Base-by-base conservation (phyloP, 1,140 invertebrate genomes). In the Nautilus pompilius region DNA sequence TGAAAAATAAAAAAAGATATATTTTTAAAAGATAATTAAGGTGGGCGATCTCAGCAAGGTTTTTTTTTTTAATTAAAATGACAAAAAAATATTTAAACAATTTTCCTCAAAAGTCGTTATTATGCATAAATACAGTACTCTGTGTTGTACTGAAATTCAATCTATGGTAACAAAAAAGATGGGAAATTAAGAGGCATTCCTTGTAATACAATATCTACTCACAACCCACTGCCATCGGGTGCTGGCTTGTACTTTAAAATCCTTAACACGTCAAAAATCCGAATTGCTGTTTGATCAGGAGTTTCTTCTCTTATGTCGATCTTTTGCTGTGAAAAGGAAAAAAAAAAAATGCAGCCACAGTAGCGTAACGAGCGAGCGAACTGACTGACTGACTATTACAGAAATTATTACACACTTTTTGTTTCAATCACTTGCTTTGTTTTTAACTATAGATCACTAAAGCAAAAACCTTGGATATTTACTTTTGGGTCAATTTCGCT, bases 191-290 rank as follows among this genome's bases (percentile, higher is more conserved):
- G 2, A 54, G 6, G 22, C 33, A 20, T 29, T 45, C 24, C 26
- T 36, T 2, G n/a, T 4, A 33, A 5, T 13, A 1, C 49, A 49
- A 57, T 2, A 13, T 15, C 29, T 53, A 72, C 76, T 78, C 70
- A 80, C 75, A n/a, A n/a, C n/a, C n/a, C n/a, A n/a, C n/a, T n/a
- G n/a, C 61, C 69, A 46, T 89, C 86, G 48, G 82, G 82, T 63
- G 85, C 85, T 29, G 89, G 89, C 63, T 87, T 87, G 76, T 90
- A 91, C 79, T 90, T 90, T 3, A 91, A 76, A 20, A 91, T 84
- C 64, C 88, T 78, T 26, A 88, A 83, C 54, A 84, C 80, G 22
- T 80, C 79, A 59, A 91, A 81, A 49, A 90, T 84, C 55, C 89
- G 73, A 53, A 89, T 82, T 0, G 87, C 86, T 33, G 86, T 89